Evolutionary conservation across 2,888 invertebrate genomes (phyloP), one percentile per base, ranked within the genome.

Genomic region (Nomada hirtipes): DNA sequence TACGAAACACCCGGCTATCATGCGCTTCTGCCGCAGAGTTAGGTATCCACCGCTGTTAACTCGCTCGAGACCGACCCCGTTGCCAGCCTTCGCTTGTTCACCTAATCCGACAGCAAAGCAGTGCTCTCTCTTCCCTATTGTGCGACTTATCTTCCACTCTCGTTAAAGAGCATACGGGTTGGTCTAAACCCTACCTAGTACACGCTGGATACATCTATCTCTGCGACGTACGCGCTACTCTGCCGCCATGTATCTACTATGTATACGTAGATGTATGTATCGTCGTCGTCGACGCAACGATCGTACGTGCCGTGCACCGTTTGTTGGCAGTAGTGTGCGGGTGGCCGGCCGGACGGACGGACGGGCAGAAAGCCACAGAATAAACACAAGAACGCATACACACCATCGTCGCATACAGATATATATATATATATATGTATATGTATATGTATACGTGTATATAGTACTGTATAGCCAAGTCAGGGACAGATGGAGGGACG

Each of bases 1-100:
- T 92, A 92, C 84, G 92, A 92, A 78, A 91, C 92, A 70, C 92
- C 92, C 59, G 91, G 92, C 79, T 92, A 92, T 85, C 92, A 92
- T 70, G 92, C 92, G 57, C 90, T 92, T 55, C 83, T 92, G 82
- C 92, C 92, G 65, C 92, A 92, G 87, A 92, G 92, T 87, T 92
- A 92, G 82, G 77, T 76, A 73, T 61, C 53, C 55, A 75, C 53
- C 67, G 20, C 20, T 20, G 50, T 18, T 18, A 68, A 63, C 68
- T 42, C 60, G 59, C 36, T 61, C 67, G 65, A 69, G 67, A 79
- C 67, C 57, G 68, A 79, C 57, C 76, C 63, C 71, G 70, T 78
- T 85, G 75, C 75, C 82, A 52, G 67, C 73, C 52, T 80, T 79
- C 81, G 60, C 79, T 74, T 65, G 69, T 85, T 72, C 72, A 82